Conservation (phyloP, 2,113 vertebrate species). For the Rhea americana region DNA sequence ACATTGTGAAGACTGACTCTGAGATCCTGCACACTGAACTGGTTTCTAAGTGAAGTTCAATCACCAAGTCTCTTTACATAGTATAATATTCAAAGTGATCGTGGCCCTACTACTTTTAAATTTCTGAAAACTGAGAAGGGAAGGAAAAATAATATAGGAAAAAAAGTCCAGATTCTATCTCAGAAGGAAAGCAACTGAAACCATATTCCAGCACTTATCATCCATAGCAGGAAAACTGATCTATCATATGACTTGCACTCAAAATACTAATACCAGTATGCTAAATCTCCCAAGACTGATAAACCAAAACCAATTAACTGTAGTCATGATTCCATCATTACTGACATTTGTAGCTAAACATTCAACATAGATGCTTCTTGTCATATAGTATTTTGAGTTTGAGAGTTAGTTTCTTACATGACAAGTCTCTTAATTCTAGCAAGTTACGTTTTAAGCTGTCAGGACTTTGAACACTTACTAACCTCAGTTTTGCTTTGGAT, state of each 20-base stretch:
- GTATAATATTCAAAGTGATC: not conserved
- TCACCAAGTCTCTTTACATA: fast-evolving
- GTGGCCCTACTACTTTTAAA: not conserved
- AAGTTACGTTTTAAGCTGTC: not conserved
- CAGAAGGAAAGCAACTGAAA: not conserved
- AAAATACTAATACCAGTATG: not conserved
- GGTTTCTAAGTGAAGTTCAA: not conserved
- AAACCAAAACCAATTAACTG: not conserved
- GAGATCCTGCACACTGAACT: not conserved
- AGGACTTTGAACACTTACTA: not conserved
- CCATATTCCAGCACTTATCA: not conserved
- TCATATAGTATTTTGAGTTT: not conserved
- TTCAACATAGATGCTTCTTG: not conserved
- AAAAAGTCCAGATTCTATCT: not conserved
- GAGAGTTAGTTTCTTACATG: fast-evolving
- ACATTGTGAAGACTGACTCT: not conserved
- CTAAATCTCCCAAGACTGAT: not conserved
- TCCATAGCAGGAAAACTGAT: fast-evolving
- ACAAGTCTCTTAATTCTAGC: not conserved
- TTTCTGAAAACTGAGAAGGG: not conserved
- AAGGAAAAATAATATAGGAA: not conserved
- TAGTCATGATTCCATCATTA: not conserved
- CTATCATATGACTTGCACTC: not conserved
- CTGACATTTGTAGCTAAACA: not conserved
- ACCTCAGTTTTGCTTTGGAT: not conserved